Percentiles rank a stretch among this genome's conserved stretches.
phyloP scores from a whole-genome alignment of 2,888 invertebrate species.

The Acanthosepion esculentum region DNA sequence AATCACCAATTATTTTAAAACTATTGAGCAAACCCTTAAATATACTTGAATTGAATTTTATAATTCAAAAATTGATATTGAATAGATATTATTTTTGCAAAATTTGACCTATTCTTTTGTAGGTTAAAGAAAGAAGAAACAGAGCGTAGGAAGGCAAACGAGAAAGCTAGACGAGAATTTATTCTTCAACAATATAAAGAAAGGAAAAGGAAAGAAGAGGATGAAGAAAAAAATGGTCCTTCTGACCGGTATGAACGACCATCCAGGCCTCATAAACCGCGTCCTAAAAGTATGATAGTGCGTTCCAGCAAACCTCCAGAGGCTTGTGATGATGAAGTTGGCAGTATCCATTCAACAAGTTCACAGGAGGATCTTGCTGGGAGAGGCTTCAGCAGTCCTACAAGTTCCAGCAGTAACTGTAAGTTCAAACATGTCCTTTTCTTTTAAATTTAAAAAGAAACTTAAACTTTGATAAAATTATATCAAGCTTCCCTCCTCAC shows the following conservation, averaged over 20 bases:
- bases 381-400: constrained; percentile 53
- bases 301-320: constrained; percentile 56
- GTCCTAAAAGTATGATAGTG: constrained; percentile 69
- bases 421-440: constrained; percentile 8
- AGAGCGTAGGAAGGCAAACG: constrained; percentile 86
- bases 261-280: constrained; percentile 55
- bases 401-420: constrained; percentile 51
- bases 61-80: not conserved
- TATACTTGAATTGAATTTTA: too few relatives aligned
- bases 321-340: constrained; percentile 53
- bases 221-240: constrained; percentile 75
- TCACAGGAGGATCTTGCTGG: constrained; percentile 66
- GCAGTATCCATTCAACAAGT: constrained; percentile 55
- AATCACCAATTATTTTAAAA: too few relatives aligned
- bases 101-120: not conserved
- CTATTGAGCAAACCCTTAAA: too few relatives aligned
- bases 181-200: constrained; percentile 94
- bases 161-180: constrained; percentile 87
- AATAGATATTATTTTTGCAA: not conserved
- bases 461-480: not conserved
- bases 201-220: constrained; percentile 93
- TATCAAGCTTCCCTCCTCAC: not conserved
- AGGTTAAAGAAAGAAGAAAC: constrained; percentile 82
- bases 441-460: not conserved
- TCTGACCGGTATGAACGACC: constrained; percentile 50